These are phyloP conservation scores for Camponotus pennsylvanicus DNA, from an alignment of 1,140 invertebrate genomes.

Conservation along the genomic window DNA sequence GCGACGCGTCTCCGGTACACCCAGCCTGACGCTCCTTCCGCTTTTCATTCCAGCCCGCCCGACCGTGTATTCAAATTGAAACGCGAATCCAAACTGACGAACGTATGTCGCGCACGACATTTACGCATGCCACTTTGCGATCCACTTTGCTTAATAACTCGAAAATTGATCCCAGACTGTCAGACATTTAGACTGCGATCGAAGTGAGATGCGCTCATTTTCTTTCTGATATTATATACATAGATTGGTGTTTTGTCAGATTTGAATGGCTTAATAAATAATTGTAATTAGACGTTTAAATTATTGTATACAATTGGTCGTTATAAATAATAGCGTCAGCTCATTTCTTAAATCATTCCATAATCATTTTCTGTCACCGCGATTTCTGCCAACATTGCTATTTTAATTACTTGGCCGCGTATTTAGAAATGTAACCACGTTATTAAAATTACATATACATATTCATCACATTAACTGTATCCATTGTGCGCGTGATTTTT, in stretches of 20 bases:
- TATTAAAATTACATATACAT: neutral
- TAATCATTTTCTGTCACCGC: no score
- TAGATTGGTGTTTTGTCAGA: no score
- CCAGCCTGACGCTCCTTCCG: slow-evolving; percentile 62
- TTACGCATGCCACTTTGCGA: slow-evolving; percentile 61
- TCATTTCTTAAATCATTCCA: no score
- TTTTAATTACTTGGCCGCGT: neutral
- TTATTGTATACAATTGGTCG: neutral
- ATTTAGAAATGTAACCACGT: neutral
- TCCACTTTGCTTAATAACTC: slow-evolving; percentile 66
- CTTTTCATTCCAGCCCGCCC: slow-evolving; percentile 68
- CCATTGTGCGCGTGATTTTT: no score
- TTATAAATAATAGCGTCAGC: neutral
- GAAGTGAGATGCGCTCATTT: neutral
- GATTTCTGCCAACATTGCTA: neutral
- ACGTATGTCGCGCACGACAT: slow-evolving; percentile 56
- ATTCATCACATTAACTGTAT: neutral
- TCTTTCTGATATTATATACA: neutral
- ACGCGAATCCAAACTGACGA: slow-evolving; percentile 60
- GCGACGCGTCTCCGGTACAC: slow-evolving; percentile 44
- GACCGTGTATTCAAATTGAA: slow-evolving; percentile 66
- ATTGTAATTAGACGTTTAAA: neutral
- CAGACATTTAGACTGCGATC: neutral
- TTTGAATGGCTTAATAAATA: neutral
- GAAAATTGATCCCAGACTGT: slow-evolving; percentile 12